phyloP scores from a whole-genome alignment of 2,797 vertebrate genomes.

The Atherinosoma microstoma region DNA sequence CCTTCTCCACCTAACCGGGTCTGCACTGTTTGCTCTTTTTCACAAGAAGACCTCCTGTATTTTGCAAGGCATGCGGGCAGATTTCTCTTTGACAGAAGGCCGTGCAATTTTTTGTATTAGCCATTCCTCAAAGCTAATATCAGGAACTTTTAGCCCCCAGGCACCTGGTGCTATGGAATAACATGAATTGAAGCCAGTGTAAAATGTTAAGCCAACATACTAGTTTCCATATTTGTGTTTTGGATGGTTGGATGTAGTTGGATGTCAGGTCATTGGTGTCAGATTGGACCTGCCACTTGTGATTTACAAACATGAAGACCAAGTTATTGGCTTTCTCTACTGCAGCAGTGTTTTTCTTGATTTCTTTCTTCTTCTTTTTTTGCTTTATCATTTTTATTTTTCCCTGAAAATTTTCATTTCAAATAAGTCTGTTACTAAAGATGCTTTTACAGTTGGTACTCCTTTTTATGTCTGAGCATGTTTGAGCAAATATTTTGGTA shows the following conservation, averaged over 20 bases:
- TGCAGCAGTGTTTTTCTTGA: too few species aligned
- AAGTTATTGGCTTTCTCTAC: too few species aligned
- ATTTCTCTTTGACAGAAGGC: conserved; percentile 54
- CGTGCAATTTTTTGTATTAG: conserved; percentile 42
- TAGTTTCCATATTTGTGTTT: conserved; percentile 40
- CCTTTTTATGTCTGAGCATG: too few species aligned
- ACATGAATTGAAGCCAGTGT: conserved; percentile 44
- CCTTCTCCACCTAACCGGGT: conserved; percentile 27
- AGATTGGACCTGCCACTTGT: too few species aligned
- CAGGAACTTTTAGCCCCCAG: conserved; percentile 40
- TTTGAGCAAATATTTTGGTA: too few species aligned
- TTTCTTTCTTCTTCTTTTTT: too few species aligned
- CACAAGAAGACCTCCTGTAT: conserved; percentile 36
- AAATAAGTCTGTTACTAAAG: too few species aligned
- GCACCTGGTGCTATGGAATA: conserved; percentile 34
- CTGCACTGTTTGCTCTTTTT: conserved; percentile 25
- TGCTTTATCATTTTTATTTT: too few species aligned
- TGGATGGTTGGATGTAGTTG: conserved; percentile 18
- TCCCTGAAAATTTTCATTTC: too few species aligned
- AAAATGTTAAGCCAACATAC: conserved; percentile 44
- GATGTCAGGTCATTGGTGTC: too few species aligned
- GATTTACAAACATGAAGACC: too few species aligned
- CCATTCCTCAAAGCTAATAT: conserved; percentile 50
- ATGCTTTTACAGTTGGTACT: too few species aligned
- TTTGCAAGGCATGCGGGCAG: conserved; percentile 35